phyloP scores from a whole-genome alignment of 2,797 vertebrate species.

The Lacerta agilis region DNA sequence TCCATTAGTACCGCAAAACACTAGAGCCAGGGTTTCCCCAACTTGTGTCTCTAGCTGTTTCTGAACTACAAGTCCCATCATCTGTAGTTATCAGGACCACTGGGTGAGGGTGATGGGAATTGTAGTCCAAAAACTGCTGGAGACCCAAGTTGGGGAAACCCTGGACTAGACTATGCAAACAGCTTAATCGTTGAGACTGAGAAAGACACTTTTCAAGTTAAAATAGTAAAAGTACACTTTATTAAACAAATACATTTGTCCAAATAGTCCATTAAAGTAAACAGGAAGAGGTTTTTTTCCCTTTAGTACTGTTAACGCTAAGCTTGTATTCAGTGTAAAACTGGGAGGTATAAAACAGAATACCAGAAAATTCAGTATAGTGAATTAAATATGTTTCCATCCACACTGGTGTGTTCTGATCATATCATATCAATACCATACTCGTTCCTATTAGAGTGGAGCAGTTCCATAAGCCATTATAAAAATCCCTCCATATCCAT shows the following conservation, averaged over 20 bases:
- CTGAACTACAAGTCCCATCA: no score
- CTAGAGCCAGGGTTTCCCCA: no score
- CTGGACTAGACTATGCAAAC: background rate
- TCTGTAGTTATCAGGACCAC: no score
- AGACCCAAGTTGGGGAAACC: no score
- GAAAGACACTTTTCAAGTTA: background rate
- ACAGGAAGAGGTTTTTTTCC: slow-evolving; percentile 23
- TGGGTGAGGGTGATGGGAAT: no score
- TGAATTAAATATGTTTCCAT: slow-evolving; percentile 66
- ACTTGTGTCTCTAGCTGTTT: no score
- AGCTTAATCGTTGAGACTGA: background rate
- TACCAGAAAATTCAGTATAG: slow-evolving; percentile 59
- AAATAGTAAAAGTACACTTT: slow-evolving; percentile 62
- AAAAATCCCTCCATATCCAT: slow-evolving; percentile 69
- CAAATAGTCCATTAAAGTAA: slow-evolving; percentile 56
- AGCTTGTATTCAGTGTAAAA: slow-evolving; percentile 81
- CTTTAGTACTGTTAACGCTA: slow-evolving; percentile 66
- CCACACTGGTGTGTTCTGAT: slow-evolving; percentile 69
- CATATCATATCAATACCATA: slow-evolving; percentile 52
- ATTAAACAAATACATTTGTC: slow-evolving; percentile 64
- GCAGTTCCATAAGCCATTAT: slow-evolving; percentile 61
- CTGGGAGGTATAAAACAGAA: slow-evolving; percentile 77
- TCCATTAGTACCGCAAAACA: background rate
- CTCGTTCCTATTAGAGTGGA: slow-evolving; percentile 56
- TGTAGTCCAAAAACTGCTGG: no score